A percentile compares a stretch with the other conserved stretches of the same genome.
These are phyloP conservation scores for Troilus luridus DNA, from an alignment of 2,888 invertebrate genomes.

Conservation along the genomic window DNA sequence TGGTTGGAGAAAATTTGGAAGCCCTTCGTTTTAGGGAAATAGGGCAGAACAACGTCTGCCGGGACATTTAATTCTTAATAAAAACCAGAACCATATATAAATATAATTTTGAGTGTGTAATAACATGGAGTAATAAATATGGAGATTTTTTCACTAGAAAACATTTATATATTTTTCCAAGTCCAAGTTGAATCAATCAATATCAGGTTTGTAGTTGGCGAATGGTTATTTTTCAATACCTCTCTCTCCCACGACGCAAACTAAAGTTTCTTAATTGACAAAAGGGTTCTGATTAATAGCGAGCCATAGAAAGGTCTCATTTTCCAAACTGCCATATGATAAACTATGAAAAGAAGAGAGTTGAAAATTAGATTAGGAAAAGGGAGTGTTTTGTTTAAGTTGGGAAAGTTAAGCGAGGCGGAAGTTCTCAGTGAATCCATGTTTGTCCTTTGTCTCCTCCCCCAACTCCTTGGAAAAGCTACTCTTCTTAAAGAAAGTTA, in stretches of 20 bases:
- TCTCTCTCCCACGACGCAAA: neutral
- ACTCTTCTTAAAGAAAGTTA: constrained; percentile 35
- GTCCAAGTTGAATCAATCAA: neutral
- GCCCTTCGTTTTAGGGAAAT: too few species aligned
- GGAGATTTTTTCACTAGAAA: too few species aligned
- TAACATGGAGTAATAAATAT: too few species aligned
- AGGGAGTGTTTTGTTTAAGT: constrained; percentile 44
- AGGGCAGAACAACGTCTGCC: too few species aligned
- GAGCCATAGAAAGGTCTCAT: neutral
- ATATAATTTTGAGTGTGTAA: too few species aligned
- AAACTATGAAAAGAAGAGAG: constrained; percentile 26
- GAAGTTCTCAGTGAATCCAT: constrained; percentile 37
- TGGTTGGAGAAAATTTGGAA: too few species aligned
- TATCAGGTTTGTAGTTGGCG: neutral
- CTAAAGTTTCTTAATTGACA: neutral
- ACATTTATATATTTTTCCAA: too few species aligned
- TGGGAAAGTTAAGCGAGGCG: constrained; percentile 37
- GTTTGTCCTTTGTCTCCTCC: constrained; percentile 39
- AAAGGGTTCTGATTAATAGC: neutral
- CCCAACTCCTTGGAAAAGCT: constrained; percentile 43
- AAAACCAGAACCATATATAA: too few species aligned
- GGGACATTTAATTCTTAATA: too few species aligned
- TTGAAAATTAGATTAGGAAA: constrained; percentile 49
- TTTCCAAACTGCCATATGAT: constrained; percentile 39
- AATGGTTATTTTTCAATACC: neutral